These are phyloP conservation scores for Chloebia gouldiae DNA, from an alignment of 2,113 vertebrate genomes.

Conservation along the genomic window DNA sequence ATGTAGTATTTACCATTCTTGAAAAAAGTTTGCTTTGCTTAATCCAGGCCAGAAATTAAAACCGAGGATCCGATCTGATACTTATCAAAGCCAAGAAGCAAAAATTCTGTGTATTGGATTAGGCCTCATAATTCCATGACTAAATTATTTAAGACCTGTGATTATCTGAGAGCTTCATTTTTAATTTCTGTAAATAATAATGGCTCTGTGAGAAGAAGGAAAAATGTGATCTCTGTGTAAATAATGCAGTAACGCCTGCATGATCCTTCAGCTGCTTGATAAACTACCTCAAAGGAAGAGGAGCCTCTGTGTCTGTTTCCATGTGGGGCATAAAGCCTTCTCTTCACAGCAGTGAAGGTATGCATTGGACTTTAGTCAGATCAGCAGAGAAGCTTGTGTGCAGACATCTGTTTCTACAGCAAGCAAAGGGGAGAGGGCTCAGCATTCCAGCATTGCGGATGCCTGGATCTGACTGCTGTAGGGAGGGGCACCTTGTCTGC, in stretches of 20 bases:
- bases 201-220: neutral
- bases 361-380: neutral
- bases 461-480: neutral
- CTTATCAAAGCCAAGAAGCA: neutral
- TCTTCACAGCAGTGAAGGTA: neutral
- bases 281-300: neutral
- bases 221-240: neutral
- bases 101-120: neutral
- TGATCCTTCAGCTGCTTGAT: neutral
- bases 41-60: neutral
- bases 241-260: neutral
- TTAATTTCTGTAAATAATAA: neutral
- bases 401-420: neutral
- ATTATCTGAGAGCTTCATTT: neutral
- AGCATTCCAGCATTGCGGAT: neutral
- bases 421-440: neutral
- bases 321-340: neutral
- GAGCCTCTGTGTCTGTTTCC: neutral
- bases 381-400: neutral
- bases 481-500: neutral
- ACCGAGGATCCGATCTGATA: neutral
- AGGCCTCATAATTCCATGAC: neutral
- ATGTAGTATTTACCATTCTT: neutral
- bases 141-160: neutral
- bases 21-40: neutral